These are phyloP conservation scores for Brachionus paranguensis DNA, from an alignment of 1,140 invertebrate species.

Conservation along the genomic window DNA sequence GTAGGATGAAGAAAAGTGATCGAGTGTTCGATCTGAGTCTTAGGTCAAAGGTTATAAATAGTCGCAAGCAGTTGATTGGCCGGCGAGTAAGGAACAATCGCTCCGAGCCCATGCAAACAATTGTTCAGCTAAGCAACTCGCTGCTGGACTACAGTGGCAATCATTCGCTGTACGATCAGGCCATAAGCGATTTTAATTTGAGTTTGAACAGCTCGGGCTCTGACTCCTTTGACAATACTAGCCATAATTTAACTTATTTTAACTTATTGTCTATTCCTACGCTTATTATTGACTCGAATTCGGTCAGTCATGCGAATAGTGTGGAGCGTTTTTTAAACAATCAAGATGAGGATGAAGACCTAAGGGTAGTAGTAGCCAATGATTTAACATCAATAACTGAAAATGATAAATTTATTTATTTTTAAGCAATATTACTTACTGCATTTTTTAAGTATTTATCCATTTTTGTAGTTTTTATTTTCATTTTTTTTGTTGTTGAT, in stretches of 20 bases:
- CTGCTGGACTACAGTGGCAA: neutral
- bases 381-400: neutral
- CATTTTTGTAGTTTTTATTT: neutral
- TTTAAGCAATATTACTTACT: neutral
- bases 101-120: neutral
- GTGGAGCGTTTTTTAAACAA: slow-evolving; percentile 10
- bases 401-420: slow-evolving; percentile 38
- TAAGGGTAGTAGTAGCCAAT: neutral
- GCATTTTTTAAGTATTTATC: neutral
- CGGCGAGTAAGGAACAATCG: neutral
- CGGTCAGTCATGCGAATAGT: neutral
- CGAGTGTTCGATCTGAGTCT: neutral
- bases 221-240: neutral
- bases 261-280: slow-evolving; percentile 2
- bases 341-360: neutral
- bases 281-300: neutral
- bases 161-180: neutral
- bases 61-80: neutral
- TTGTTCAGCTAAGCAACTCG: neutral
- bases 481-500: neutral
- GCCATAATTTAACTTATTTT: slow-evolving; percentile 19
- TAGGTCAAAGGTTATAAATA: neutral
- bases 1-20: neutral
- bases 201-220: neutral
- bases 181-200: neutral